A percentile compares a stretch with the other conserved stretches of the same genome.
phyloP scores from a whole-genome alignment of 2,113 vertebrate genomes.

The Falcunculus frontatus region DNA sequence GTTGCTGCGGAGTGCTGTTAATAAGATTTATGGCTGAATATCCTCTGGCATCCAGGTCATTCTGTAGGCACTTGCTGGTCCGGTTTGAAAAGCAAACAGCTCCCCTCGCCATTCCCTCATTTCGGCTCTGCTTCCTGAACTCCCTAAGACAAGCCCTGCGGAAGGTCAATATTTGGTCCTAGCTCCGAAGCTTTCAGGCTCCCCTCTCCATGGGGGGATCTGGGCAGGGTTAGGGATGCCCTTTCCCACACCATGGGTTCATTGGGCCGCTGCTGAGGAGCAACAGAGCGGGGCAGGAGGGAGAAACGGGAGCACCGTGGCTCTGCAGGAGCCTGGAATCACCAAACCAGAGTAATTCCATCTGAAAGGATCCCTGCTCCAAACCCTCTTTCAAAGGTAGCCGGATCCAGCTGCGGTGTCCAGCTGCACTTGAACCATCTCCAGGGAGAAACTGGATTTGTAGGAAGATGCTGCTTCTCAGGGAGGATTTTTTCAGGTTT shows the following conservation, averaged over 20 bases:
- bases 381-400: neutral
- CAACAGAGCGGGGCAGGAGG: neutral
- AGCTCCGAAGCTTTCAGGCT: neutral
- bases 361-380: neutral
- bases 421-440: neutral
- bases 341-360: neutral
- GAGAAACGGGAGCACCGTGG: rapidly evolving
- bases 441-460: neutral
- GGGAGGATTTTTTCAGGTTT: neutral
- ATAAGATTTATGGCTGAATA: neutral
- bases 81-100: neutral
- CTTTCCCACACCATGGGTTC: rapidly evolving
- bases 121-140: neutral
- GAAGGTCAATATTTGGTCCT: constrained; percentile 7
- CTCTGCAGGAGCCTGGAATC: neutral
- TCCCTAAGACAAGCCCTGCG: neutral
- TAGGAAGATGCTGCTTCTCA: neutral
- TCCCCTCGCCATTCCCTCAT: neutral
- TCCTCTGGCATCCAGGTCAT: neutral
- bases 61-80: neutral
- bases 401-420: neutral
- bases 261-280: neutral
- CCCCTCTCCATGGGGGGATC: rapidly evolving
- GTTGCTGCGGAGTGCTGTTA: neutral
- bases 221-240: neutral